These are phyloP conservation scores for Adoxophyes honmai DNA, from an alignment of 1,140 invertebrate species.

Conservation along the genomic window DNA sequence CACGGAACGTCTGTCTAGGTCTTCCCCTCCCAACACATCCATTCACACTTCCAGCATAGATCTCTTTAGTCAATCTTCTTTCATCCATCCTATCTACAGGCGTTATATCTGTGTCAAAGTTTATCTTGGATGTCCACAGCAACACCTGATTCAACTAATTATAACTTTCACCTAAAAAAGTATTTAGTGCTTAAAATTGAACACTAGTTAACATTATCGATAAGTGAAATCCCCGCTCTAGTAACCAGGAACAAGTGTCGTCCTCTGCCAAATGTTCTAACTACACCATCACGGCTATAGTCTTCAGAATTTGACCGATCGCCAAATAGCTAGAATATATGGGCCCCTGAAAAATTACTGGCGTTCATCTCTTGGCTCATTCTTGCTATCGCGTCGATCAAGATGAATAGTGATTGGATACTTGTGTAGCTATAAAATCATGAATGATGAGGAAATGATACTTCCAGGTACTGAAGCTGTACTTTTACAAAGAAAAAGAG, in stretches of 20 bases:
- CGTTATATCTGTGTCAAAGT: no score
- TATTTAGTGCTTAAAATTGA: no score
- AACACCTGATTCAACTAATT: no score
- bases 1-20: no score
- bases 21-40: no score
- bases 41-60: no score
- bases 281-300: background rate
- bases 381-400: background rate
- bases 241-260: background rate
- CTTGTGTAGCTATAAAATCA: background rate
- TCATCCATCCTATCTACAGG: no score
- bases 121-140: no score
- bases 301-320: slow-evolving; percentile 4
- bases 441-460: no score
- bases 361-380: background rate
- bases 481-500: no score
- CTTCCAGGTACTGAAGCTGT: background rate
- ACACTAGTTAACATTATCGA: background rate
- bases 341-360: background rate
- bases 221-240: background rate
- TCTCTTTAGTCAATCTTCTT: no score
- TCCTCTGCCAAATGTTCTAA: background rate
- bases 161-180: no score
- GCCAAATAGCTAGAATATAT: slow-evolving; percentile 2
- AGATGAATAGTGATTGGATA: background rate